Evolutionary conservation across 2,888 invertebrate genomes (phyloP).

Genomic region (Apamea crenata): DNA sequence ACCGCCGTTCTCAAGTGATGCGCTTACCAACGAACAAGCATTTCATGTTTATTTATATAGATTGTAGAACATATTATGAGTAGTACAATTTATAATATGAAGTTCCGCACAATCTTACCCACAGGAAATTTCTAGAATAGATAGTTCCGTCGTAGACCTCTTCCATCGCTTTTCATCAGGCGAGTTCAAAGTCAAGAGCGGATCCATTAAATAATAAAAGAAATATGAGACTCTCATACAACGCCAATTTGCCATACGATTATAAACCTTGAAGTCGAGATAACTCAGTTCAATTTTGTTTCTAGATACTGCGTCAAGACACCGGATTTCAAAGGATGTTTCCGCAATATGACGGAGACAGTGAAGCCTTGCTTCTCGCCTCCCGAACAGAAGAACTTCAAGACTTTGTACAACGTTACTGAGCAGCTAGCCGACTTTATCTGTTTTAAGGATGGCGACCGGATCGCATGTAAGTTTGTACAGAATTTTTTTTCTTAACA

Average conservation of each 20-base stretch:
- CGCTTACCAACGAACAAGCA: neutral
- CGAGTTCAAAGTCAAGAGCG: conserved; percentile 38
- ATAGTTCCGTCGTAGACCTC: neutral
- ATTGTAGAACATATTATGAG: neutral
- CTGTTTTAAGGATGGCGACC: conserved; percentile 95
- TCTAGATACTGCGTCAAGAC: conserved; percentile 83
- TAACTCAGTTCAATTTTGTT: neutral
- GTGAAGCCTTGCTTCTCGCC: conserved; percentile 91
- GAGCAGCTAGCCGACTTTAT: conserved; percentile 93
- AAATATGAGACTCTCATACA: conserved; percentile 13
- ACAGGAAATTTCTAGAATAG: neutral
- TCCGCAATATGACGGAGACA: conserved; percentile 74
- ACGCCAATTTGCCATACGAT: neutral
- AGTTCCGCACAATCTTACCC: neutral
- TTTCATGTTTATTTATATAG: neutral
- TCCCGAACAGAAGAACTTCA: conserved; percentile 91
- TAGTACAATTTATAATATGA: neutral
- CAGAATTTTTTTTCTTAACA: neutral
- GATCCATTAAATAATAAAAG: conserved; percentile 40
- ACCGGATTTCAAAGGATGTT: conserved; percentile 83
- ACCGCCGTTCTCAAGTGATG: neutral
- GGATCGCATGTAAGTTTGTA: conserved; percentile 92
- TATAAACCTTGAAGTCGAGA: neutral
- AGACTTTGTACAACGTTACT: conserved; percentile 92
- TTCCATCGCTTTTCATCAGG: conserved; percentile 18